A percentile compares a stretch with the other conserved stretches of the same genome.
Conservation (phyloP, 2,888 invertebrate species). For the Drosophila paranaensis region DNA sequence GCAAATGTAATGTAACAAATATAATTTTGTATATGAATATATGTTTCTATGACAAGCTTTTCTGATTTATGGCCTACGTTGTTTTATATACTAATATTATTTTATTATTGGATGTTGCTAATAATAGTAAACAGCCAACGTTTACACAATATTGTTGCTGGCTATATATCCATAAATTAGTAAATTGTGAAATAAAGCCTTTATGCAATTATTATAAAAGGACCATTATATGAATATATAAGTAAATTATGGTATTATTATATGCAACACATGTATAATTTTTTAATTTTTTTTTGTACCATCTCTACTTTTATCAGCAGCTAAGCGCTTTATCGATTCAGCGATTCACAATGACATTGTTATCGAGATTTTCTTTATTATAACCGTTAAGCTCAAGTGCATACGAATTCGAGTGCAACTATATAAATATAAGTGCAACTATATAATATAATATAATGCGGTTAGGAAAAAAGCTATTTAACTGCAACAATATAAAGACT, state of each 20-base stretch:
- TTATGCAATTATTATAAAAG: too few relatives aligned
- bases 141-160: not conserved
- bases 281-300: not conserved
- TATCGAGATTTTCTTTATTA: conserved; percentile 15
- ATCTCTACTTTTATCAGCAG: not conserved
- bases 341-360: not conserved
- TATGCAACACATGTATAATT: too few relatives aligned
- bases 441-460: not conserved
- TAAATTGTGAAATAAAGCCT: too few relatives aligned
- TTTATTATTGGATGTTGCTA: not conserved
- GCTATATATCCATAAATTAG: too few relatives aligned
- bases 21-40: not conserved
- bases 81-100: not conserved
- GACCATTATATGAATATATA: too few relatives aligned
- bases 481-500: conserved; percentile 11
- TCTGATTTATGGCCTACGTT: not conserved
- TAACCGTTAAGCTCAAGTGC: conserved; percentile 18
- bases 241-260: too few relatives aligned
- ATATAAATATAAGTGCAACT: not conserved
- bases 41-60: not conserved
- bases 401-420: conserved; percentile 30
- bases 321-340: not conserved
- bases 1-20: not conserved
- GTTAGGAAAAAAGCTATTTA: not conserved
- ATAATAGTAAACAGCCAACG: too few relatives aligned